Evolutionary conservation across 2,113 vertebrate species (phyloP).

Genomic region (Bubo bubo): DNA sequence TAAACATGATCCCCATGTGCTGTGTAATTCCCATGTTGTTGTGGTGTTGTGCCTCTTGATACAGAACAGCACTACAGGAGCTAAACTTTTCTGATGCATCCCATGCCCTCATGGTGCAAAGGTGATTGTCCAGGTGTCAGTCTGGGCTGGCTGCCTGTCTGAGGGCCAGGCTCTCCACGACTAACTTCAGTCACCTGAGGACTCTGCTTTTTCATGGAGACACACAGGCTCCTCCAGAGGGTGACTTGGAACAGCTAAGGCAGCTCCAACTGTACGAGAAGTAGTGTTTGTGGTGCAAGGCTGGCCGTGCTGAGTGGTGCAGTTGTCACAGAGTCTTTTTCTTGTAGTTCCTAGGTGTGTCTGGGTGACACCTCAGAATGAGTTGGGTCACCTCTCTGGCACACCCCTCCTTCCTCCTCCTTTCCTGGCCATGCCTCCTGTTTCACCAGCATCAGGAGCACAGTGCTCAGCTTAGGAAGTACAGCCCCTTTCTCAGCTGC

Average conservation of each 20-base stretch:
- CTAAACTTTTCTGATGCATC: not conserved
- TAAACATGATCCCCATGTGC: not conserved
- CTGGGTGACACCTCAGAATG: not conserved
- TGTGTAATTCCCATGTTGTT: not conserved
- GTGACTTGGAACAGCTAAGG: not conserved
- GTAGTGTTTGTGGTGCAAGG: not conserved
- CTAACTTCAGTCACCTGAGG: not conserved
- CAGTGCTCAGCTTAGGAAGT: not conserved
- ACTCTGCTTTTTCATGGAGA: not conserved
- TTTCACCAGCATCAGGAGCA: not conserved
- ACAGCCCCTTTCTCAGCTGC: not conserved
- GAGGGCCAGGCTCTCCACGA: not conserved
- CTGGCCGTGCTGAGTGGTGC: not conserved
- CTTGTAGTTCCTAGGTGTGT: not conserved
- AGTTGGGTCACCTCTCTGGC: not conserved
- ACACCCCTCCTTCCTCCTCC: not conserved
- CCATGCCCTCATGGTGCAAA: not conserved
- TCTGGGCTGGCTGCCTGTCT: not conserved
- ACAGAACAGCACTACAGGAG: not conserved
- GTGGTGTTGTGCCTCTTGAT: not conserved
- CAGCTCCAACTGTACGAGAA: not conserved
- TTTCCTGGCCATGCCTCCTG: not conserved
- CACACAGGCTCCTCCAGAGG: not conserved
- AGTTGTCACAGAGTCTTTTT: not conserved
- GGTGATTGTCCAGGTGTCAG: not conserved